A percentile compares a stretch with the other conserved stretches of the same genome.
Evolutionary conservation across 2,113 vertebrate genomes (phyloP).

Genomic region (Hippopotamus amphibius): DNA sequence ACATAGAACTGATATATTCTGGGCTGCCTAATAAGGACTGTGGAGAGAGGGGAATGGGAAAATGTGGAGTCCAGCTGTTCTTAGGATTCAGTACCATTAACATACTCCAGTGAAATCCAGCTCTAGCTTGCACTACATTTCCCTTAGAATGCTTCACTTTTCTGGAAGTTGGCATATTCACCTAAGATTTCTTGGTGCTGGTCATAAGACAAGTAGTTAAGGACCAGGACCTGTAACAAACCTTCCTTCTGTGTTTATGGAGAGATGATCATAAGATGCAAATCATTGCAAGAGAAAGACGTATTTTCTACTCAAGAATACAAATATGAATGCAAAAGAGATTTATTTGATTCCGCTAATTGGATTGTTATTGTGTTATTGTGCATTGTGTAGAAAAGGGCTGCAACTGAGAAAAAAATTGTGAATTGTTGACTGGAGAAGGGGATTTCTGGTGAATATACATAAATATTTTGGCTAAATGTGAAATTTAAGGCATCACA

Average conservation of each 20-base stretch:
- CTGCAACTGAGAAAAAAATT: neutral
- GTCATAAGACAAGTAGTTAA: neutral
- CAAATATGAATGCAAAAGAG: neutral
- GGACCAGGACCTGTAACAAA: neutral
- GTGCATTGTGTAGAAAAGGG: neutral
- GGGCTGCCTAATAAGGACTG: fast-evolving
- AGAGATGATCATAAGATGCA: neutral
- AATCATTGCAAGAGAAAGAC: neutral
- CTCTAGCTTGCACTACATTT: neutral
- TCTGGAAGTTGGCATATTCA: neutral
- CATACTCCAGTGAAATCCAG: too few species aligned
- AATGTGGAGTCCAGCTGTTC: neutral
- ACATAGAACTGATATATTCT: neutral
- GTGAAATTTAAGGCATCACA: neutral
- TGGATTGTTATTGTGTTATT: neutral
- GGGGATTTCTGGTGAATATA: neutral
- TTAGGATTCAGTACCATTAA: neutral
- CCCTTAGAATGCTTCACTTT: neutral
- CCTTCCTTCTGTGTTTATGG: neutral
- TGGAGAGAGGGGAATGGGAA: neutral
- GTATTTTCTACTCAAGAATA: neutral
- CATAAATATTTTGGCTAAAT: neutral
- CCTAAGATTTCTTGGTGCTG: neutral
- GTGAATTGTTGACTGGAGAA: neutral
- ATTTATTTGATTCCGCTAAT: neutral